Evolutionary conservation across 1,140 invertebrate genomes (phyloP), one percentile per base, ranked within the genome.

Genomic region (Micrasema longulum): DNA sequence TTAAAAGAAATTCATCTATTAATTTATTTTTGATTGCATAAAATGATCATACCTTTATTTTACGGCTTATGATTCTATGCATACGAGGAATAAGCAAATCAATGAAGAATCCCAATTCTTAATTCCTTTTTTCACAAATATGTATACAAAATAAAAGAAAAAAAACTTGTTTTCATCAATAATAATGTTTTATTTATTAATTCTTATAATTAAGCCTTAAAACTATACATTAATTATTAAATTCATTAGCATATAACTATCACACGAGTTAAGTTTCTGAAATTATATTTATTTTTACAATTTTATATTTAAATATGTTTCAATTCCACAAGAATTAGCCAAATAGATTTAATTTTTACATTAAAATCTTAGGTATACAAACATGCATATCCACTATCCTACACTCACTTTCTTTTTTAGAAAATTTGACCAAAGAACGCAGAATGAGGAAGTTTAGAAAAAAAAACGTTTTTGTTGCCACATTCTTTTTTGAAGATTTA

Each of bases 111-210:
- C n/a, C n/a, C n/a, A n/a, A n/a, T n/a, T n/a, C n/a, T n/a, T n/a
- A n/a, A n/a, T n/a, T n/a, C n/a, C n/a, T n/a, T n/a, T n/a, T n/a
- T n/a, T n/a, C n/a, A n/a, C n/a, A n/a, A n/a, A n/a, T n/a, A n/a
- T n/a, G n/a, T n/a, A n/a, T n/a, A n/a, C n/a, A n/a, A n/a, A n/a
- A n/a, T n/a, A n/a, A n/a, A n/a, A 52, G 11, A 57, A 69, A 62
- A 48, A 70, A 70, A 62, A 70, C 2, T 62, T 22, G 35, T 35
- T 2, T 64, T 64, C 55, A 69, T 75, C 71, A 73, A 76, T 76
- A 73, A 76, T 76, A 71, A 72, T 75, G 69, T 63, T 76, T 76
- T 73, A 75, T 75, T 64, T 72, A 67, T 67, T 71, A 73, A 71
- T 73, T 67, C 71, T 68, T 76, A 73, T 66, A 16, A 65, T 16